Base-by-base conservation (phyloP, 2,113 vertebrate species). In the Numenius arquata region DNA sequence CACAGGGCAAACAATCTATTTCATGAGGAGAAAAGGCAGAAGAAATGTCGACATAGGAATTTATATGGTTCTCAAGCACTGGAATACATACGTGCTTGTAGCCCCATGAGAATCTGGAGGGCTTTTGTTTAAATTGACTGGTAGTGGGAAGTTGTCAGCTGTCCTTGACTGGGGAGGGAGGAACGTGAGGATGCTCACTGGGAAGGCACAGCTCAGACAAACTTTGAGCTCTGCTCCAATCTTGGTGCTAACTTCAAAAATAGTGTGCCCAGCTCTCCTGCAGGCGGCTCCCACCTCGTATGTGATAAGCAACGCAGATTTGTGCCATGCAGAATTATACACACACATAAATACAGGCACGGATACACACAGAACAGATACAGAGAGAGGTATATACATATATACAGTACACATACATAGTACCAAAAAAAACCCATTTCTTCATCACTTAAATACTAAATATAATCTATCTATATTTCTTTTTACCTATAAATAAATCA, bases 221-320 rank as follows among this genome's bases (percentile, higher is more conserved):
- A 9, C 45, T 43, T 52, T 13, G 66, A 56, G 50, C 27, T 65
- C 32, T 50, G 32, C 36, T 22, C 34, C 1, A 0, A 16, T 47
- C 30, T 19, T 1, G 4, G 47, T 2, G 1, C 5, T 36, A 53
- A 41, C 50, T 66, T 47, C 34, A 19, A 8, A 50, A 75, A 47
- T 7, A 32, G 15, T 0, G 0, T 56, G 53, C 6, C n/a, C 76
- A 56, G 9, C 48, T 55, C 21, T 48, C 17, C 8, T 2, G 1
- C 21, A 12, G n/a, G 62, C 58, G 41, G 45, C 52, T 72, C 65
- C 25, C 7, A 7, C 21, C 26, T 29, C 4, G 25, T 0, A 1
- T 19, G n/a, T 47, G 45, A 21, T 29, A 22, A 71, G 15, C 25
- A 25, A 6, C 30, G 15, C 9, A 12, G 21, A 14, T 26, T 22